These are phyloP conservation scores for Lasioglossum calceatum DNA, from an alignment of 2,888 invertebrate species.

Conservation along the genomic window DNA sequence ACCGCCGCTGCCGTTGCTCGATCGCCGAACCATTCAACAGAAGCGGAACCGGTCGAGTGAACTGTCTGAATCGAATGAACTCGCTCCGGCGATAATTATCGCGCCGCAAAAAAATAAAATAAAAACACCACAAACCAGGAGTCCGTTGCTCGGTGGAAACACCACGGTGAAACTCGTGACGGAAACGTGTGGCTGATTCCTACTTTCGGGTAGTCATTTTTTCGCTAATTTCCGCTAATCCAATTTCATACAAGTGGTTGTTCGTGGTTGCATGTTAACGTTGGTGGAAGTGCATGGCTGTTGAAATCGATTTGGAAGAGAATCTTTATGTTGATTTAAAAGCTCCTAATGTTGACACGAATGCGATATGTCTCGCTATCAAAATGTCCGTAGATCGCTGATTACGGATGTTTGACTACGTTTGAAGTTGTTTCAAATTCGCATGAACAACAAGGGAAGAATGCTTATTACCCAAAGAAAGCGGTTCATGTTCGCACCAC, in stretches of 20 bases:
- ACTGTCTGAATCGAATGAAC: constrained; percentile 48
- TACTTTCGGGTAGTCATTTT: not conserved
- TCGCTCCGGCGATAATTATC: constrained; percentile 58
- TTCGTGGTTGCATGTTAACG: not conserved
- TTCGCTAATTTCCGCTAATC: not conserved
- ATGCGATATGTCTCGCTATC: not conserved
- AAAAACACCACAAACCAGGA: not conserved
- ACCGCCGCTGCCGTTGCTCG: not conserved
- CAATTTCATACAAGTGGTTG: not conserved
- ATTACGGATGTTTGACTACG: not conserved
- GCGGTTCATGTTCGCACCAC: not conserved
- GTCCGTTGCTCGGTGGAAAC: not conserved
- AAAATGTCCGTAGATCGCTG: not conserved
- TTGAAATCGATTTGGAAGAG: not conserved
- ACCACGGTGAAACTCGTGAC: not conserved
- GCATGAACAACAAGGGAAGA: not conserved
- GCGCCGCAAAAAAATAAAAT: constrained; percentile 25
- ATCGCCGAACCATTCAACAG: not conserved
- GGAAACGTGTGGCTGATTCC: not conserved
- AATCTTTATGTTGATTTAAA: not conserved
- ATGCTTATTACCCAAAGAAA: not conserved
- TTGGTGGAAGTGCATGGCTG: not conserved
- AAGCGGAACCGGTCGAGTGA: constrained; percentile 28
- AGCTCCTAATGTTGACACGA: not conserved
- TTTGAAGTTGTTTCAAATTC: not conserved